Percentiles rank a stretch among this genome's conserved stretches.
Evolutionary conservation across 2,113 vertebrate genomes (phyloP).

Genomic region (Hassar affinis): DNA sequence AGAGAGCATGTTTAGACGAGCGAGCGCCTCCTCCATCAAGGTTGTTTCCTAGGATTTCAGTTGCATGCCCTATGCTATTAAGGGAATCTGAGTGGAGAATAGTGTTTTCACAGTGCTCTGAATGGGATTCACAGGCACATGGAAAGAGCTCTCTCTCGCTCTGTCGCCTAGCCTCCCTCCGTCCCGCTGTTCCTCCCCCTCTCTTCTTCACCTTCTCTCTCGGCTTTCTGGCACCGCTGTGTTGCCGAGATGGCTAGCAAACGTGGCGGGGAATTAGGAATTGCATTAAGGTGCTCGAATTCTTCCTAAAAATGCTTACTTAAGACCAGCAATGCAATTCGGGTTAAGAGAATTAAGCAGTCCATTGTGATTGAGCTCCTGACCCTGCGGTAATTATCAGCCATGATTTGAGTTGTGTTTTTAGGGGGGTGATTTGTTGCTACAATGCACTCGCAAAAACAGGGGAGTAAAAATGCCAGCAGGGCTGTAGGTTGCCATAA

Average conservation of each 20-base stretch:
- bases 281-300: not conserved
- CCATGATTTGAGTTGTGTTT: slow-evolving; percentile 64
- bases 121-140: slow-evolving; percentile 76
- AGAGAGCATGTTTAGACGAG: slow-evolving; percentile 21
- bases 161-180: not conserved
- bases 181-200: slow-evolving; percentile 1
- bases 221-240: slow-evolving; percentile 31
- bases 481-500: slow-evolving; percentile 50
- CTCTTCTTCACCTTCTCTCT: slow-evolving; percentile 21
- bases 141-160: slow-evolving; percentile 53
- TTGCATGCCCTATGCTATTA: slow-evolving; percentile 71
- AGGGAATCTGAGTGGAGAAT: slow-evolving; percentile 73
- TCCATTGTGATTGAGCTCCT: slow-evolving; percentile 70
- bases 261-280: not conserved
- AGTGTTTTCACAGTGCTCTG: slow-evolving; percentile 74
- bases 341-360: slow-evolving; percentile 55
- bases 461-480: slow-evolving; percentile 57
- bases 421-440: slow-evolving; percentile 65
- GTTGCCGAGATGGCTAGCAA: slow-evolving; percentile 19
- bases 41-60: slow-evolving; percentile 71
- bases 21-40: slow-evolving; percentile 60
- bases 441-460: slow-evolving; percentile 50
- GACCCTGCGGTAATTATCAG: slow-evolving; percentile 68
- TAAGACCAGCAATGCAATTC: not conserved
- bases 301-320: not conserved